Evolutionary conservation across 2,797 vertebrate genomes (phyloP).

Genomic region (Microctenopoma steveboyesi): DNA sequence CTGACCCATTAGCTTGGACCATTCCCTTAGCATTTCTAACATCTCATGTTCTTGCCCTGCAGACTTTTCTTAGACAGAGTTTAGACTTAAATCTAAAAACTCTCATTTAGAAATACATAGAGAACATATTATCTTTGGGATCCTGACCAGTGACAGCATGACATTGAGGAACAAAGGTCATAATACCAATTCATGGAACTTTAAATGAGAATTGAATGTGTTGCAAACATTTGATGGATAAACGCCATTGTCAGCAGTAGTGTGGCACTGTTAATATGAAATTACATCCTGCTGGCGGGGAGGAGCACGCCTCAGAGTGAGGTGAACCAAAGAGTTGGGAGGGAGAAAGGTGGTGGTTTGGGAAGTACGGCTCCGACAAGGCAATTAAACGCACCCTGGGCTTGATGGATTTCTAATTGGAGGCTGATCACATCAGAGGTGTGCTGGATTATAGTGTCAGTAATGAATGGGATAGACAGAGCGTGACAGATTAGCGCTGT

Average conservation of each 20-base stretch:
- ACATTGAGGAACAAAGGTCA: neutral
- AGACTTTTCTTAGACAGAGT: too few species aligned
- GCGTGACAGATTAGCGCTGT: conserved; percentile 76
- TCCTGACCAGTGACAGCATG: neutral
- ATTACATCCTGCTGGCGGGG: conserved; percentile 52
- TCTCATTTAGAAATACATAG: neutral
- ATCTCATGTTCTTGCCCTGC: too few species aligned
- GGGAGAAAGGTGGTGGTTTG: conserved; percentile 55
- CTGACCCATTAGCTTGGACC: too few species aligned
- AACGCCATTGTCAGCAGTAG: conserved; percentile 54
- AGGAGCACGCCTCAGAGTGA: conserved; percentile 39
- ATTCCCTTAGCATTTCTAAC: too few species aligned
- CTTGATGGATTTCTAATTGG: conserved; percentile 83
- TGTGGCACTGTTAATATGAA: conserved; percentile 38
- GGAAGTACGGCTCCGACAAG: conserved; percentile 72
- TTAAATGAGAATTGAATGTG: conserved; percentile 20
- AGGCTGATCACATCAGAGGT: conserved; percentile 80
- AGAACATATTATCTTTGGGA: neutral
- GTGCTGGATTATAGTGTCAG: conserved; percentile 76
- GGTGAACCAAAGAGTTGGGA: conserved; percentile 40
- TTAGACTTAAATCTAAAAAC: too few species aligned
- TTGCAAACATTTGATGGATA: conserved; percentile 63
- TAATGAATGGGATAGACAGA: conserved; percentile 76
- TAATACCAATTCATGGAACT: too few species aligned
- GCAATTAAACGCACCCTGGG: conserved; percentile 80